Evolutionary conservation across 2,797 vertebrate species (phyloP), one percentile per base, ranked within the genome.

Genomic region (Sebastes cheni): DNA sequence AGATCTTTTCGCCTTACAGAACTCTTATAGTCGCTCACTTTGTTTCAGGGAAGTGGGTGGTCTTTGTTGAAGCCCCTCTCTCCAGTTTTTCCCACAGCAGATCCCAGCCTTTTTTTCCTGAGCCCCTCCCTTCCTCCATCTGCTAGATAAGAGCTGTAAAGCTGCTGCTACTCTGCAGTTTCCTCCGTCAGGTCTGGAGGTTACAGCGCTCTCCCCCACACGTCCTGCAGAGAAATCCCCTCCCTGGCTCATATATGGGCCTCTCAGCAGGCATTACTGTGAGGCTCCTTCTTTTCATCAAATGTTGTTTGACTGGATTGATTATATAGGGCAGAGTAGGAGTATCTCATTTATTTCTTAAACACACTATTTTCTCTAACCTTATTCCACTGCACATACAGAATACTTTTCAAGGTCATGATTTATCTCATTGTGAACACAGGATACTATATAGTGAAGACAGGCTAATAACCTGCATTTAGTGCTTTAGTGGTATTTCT

Each of bases 111-210:
- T 22, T 52, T 23, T 55, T 18, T 20, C 18, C 11, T 8, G 29
- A 65, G 42, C 67, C 67, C 65, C 30, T 70, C 80, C 77, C 34
- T 66, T 79, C 74, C 71, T 72, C 71, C 34, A 46, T 68, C 42
- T 59, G 42, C 25, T 52, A 11, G 29, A 36, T 30, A 59, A 55
- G 22, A 46, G 42, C 42, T 46, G 16, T 8, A 7, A 18, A 34
- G 55, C 68, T 20, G 60, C 76, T 2, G 13, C 32, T 56, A 14
- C 34, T 56, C n/a, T 67, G 32, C 46, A 29, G 58, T 39, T 50
- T 67, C 50, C 67, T 65, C 52, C 4, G 1, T 60, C 46, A 39
- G 25, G 23, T 25, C 73, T 18, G 55, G 23, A 67, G 46, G 60
- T 70, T 61, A 54, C 56, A 20, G 29, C 2, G 4, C 50, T 60